Evolutionary conservation across 1,140 invertebrate species (phyloP).

Genomic region (Pseudomyrmex dendroicus): DNA sequence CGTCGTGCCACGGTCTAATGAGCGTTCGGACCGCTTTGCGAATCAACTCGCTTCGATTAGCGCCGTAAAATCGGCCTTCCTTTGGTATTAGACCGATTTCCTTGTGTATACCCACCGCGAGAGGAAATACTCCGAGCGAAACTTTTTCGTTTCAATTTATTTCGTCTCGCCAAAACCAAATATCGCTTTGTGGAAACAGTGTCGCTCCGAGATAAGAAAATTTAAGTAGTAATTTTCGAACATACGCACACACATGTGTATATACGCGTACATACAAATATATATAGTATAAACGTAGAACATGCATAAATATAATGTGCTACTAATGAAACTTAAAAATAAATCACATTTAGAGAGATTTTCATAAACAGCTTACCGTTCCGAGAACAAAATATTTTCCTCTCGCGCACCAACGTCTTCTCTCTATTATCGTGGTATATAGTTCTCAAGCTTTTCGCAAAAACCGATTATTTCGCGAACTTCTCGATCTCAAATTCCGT

Average conservation of each 20-base stretch:
- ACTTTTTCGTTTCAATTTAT: slow-evolving; percentile 8
- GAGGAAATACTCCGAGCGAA: slow-evolving; percentile 10
- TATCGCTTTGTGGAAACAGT: neutral
- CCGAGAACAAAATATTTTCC: slow-evolving; percentile 36
- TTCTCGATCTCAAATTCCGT: neutral
- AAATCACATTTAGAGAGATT: neutral
- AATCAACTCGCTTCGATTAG: slow-evolving; percentile 43
- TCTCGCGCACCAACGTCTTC: neutral
- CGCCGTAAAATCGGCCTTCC: slow-evolving; percentile 41
- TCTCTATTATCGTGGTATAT: neutral
- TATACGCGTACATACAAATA: too few relatives aligned
- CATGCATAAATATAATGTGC: too few relatives aligned
- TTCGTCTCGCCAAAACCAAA: neutral
- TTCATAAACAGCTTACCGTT: slow-evolving; percentile 38
- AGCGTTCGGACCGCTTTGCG: slow-evolving; percentile 29
- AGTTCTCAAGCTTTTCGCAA: neutral
- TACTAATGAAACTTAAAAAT: neutral
- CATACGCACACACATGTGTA: neutral
- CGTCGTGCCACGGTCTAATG: slow-evolving; percentile 27
- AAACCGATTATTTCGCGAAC: slow-evolving; percentile 16
- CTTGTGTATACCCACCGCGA: slow-evolving; percentile 24
- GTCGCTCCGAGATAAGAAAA: too few relatives aligned
- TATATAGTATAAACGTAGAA: neutral
- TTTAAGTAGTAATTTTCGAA: neutral
- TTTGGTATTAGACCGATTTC: slow-evolving; percentile 35